These are phyloP conservation scores for Okamejei kenojei DNA, from an alignment of 2,797 vertebrate genomes.

Conservation along the genomic window DNA sequence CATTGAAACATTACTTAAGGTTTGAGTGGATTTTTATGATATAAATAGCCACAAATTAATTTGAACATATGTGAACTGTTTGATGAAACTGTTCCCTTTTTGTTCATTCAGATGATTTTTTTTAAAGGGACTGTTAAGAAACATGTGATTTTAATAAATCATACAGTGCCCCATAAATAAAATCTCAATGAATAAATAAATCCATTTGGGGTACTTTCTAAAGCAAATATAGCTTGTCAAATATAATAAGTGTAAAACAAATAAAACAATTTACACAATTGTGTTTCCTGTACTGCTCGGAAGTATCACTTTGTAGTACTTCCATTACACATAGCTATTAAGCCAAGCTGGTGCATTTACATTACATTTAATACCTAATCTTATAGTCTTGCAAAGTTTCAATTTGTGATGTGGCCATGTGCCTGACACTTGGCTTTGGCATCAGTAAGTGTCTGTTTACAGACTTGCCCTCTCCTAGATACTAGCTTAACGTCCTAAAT, in stretches of 20 bases:
- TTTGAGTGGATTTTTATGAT: not conserved
- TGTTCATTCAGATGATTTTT: not conserved
- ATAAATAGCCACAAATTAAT: not conserved
- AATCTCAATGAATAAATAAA: not conserved
- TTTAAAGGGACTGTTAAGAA: not conserved
- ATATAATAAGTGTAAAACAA: not conserved
- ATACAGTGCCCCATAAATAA: not conserved
- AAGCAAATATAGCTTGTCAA: not conserved
- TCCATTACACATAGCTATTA: not conserved
- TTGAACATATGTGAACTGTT: not conserved
- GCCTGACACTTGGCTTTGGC: not conserved
- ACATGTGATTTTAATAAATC: not conserved
- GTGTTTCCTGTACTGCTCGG: not conserved
- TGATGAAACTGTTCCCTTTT: not conserved
- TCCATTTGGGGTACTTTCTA: not conserved
- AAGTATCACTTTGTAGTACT: not conserved
- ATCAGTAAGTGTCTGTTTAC: not conserved
- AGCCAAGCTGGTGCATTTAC: not conserved
- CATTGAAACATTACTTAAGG: not conserved
- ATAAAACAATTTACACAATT: not conserved
- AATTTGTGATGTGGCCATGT: not conserved
- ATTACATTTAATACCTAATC: not conserved
- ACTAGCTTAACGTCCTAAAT: not conserved
- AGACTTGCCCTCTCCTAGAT: not conserved
- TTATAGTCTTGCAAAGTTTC: not conserved